These are phyloP conservation scores for Paedocypris micromegethes DNA, from an alignment of 2,797 vertebrate genomes.

Conservation along the genomic window DNA sequence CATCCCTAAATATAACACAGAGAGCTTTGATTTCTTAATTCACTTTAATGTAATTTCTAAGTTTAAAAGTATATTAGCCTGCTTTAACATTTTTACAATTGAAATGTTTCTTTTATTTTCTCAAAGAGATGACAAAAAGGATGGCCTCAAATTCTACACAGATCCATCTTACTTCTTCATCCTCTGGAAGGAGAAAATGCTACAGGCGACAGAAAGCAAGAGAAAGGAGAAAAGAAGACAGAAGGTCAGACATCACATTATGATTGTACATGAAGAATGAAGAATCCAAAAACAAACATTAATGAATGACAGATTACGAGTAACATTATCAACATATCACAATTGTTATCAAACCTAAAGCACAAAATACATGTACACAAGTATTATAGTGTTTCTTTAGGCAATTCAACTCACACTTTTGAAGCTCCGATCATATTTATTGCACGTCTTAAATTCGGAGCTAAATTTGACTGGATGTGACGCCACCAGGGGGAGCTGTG, in stretches of 20 bases:
- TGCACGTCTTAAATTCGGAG: too few relatives aligned
- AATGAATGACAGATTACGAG: neutral
- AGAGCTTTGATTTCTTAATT: neutral
- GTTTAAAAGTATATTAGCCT: too few relatives aligned
- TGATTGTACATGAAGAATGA: neutral
- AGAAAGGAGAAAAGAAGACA: constrained; percentile 88
- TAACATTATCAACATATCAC: too few relatives aligned
- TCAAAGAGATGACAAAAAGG: constrained; percentile 84
- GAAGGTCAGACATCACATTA: constrained; percentile 70
- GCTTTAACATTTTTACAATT: too few relatives aligned
- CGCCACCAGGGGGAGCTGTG: too few relatives aligned
- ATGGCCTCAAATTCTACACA: constrained; percentile 90
- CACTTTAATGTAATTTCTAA: too few relatives aligned
- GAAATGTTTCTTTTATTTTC: neutral
- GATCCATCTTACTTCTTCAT: constrained; percentile 91
- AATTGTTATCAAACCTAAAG: too few relatives aligned
- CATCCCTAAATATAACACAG: neutral
- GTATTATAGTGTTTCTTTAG: too few relatives aligned
- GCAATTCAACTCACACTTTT: too few relatives aligned
- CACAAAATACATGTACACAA: too few relatives aligned
- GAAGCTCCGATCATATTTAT: too few relatives aligned
- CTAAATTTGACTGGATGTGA: too few relatives aligned
- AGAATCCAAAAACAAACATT: neutral
- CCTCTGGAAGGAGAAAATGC: constrained; percentile 92
- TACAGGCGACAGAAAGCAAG: constrained; percentile 90